Base-by-base conservation (phyloP, 1,140 invertebrate genomes). In the Penaeus indicus region DNA sequence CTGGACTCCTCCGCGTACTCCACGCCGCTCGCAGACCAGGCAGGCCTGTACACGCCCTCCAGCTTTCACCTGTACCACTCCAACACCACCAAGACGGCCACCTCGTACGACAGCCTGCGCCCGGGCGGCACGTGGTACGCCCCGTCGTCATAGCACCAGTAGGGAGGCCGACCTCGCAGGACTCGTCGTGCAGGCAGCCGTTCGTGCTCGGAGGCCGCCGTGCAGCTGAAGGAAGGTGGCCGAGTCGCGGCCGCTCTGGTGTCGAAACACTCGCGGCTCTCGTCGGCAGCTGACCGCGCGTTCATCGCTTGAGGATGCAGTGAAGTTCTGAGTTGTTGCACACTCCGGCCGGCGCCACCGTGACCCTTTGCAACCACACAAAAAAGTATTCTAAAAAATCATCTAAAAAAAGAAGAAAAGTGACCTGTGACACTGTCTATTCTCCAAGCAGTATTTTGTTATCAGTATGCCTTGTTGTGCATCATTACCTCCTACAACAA, bases 1-100 rank as follows among this genome's bases (percentile, higher is more conserved):
- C 47, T 86, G 60, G 88, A 89, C 85, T 92, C 77, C 91, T 93
- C 69, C 92, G 94, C 91, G 77, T 94, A 91, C 90, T 90, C 7
- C 92, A 93, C 81, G 90, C 93, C 85, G 90, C 95, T 90, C 96
- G 97, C 91, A 79, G 92, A 92, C 86, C 96, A 97, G 92, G 95
- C 96, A 19, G 97, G 97, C 92, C 97, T 97, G 91, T 97, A 97
- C 93, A 96, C 95, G 91, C 94, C 92, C 67, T 95, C 96, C 18
- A 96, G 97, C 22, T 98, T 98, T 92, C 97, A 98, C 93, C 93
- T 98, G 10, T 98, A 98, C 92, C 97, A 98, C 93, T 95, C 96
- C 10, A 89, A 89, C 63, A 91, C 91, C 61, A 94, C 95, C 77
- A 95, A 95, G 92, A 95, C 95, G 93, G 94, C 95, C 91, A 92